Percentiles rank a stretch among this genome's conserved stretches.
Conservation (phyloP, 2,888 invertebrate genomes). For the Napeogenes inachia region DNA sequence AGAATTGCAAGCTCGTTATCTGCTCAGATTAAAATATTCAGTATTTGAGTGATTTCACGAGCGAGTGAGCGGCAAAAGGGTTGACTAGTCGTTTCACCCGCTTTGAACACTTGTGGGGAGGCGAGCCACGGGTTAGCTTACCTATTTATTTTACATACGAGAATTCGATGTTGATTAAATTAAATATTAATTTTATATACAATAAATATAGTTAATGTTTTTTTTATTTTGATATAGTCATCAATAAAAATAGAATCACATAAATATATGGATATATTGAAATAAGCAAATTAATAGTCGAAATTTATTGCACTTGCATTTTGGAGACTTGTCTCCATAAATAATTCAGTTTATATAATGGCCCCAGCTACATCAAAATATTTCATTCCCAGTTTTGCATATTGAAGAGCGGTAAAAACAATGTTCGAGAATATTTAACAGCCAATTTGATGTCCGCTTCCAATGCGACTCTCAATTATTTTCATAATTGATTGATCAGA, state of each 20-base stretch:
- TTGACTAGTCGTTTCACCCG: constrained; percentile 74
- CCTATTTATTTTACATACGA: constrained; percentile 59
- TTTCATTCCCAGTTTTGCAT: constrained; percentile 69
- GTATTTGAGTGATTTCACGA: constrained; percentile 79
- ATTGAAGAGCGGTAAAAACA: constrained; percentile 68
- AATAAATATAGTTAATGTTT: neutral
- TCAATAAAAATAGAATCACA: too few relatives aligned
- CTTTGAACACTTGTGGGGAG: constrained; percentile 75
- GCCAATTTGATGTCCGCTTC: constrained; percentile 35
- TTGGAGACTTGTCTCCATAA: constrained; percentile 65
- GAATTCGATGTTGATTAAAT: constrained; percentile 48
- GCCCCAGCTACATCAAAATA: constrained; percentile 68
- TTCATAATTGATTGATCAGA: constrained; percentile 23
- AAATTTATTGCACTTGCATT: constrained; percentile 69
- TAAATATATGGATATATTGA: constrained; percentile 32
- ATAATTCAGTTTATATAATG: constrained; percentile 73
- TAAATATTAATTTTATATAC: constrained; percentile 2
- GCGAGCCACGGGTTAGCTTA: constrained; percentile 46
- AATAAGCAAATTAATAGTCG: constrained; percentile 69
- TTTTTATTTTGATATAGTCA: neutral
- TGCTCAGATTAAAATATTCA: constrained; percentile 78
- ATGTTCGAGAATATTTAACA: constrained; percentile 52
- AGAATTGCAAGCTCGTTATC: constrained; percentile 78
- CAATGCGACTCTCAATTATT: constrained; percentile 31
- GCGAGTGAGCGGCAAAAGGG: constrained; percentile 76